Percentiles rank a stretch among this genome's conserved stretches.
phyloP scores from a whole-genome alignment of 2,888 invertebrate species.

The Lordiphosa andalusiaca region DNA sequence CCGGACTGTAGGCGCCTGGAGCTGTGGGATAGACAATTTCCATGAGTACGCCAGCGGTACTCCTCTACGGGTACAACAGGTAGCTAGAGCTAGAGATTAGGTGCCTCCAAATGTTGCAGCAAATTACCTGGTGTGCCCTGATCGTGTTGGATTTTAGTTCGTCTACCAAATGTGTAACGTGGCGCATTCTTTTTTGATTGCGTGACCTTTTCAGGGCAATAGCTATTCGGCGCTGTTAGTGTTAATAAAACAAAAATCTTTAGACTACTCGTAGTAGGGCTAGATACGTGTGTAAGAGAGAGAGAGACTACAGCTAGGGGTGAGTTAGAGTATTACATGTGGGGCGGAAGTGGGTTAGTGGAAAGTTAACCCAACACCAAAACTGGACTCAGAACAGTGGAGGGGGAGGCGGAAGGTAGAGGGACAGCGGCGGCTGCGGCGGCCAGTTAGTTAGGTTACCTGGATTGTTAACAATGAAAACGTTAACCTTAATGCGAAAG shows the following conservation, averaged over 20 bases:
- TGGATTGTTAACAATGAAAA: slow-evolving; percentile 76
- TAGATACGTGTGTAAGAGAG: slow-evolving; percentile 22
- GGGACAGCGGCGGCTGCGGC: not conserved
- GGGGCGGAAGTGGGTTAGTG: slow-evolving; percentile 11
- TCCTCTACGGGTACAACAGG: slow-evolving; percentile 11
- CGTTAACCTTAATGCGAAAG: slow-evolving; percentile 79
- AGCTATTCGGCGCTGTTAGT: slow-evolving; percentile 80
- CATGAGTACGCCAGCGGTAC: too few relatives aligned
- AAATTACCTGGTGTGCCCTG: slow-evolving; percentile 78
- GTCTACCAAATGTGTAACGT: slow-evolving; percentile 82
- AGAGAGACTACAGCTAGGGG: slow-evolving; percentile 30
- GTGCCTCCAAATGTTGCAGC: slow-evolving; percentile 29
- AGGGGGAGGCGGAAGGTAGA: slow-evolving; percentile 9
- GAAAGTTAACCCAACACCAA: slow-evolving; percentile 34
- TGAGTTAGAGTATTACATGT: slow-evolving; percentile 12
- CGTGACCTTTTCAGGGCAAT: slow-evolving; percentile 84
- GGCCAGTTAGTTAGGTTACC: slow-evolving; percentile 75
- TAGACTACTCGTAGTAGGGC: slow-evolving; percentile 38
- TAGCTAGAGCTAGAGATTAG: slow-evolving; percentile 12
- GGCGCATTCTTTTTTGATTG: slow-evolving; percentile 80
- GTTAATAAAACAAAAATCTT: slow-evolving; percentile 63
- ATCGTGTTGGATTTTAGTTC: slow-evolving; percentile 80
- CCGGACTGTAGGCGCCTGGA: slow-evolving; percentile 81
- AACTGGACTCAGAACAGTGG: slow-evolving; percentile 29
- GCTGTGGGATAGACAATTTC: slow-evolving; percentile 54